Percentiles rank a stretch among this genome's conserved stretches.
phyloP scores from a whole-genome alignment of 2,797 vertebrate genomes.

The Echiichthys vipera region DNA sequence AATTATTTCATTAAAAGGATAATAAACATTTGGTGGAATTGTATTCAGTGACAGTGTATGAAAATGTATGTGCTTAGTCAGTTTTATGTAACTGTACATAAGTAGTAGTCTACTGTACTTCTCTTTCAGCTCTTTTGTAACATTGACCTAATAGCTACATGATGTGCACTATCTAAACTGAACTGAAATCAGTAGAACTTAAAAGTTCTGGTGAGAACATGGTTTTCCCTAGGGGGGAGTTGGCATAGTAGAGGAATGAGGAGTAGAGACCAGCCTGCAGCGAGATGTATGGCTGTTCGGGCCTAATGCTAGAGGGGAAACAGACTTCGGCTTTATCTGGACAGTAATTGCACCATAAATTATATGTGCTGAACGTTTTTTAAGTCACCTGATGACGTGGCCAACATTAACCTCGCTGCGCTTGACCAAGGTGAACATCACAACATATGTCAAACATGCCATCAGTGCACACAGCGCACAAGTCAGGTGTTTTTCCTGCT shows the following conservation, averaged over 20 bases:
- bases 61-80: not conserved
- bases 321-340: conserved; percentile 69
- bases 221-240: conserved; percentile 21
- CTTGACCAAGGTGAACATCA: conserved; percentile 79
- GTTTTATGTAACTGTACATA: not conserved
- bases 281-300: conserved; percentile 57
- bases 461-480: conserved; percentile 26
- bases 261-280: conserved; percentile 21
- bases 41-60: not conserved
- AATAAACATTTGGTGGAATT: not conserved
- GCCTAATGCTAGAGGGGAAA: conserved; percentile 54
- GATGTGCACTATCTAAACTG: conserved; percentile 15
- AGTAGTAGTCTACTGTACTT: not conserved
- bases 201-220: conserved; percentile 23
- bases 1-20: not conserved
- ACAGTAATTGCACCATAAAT: conserved; percentile 83
- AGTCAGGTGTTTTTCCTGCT: conserved; percentile 10
- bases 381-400: conserved; percentile 76
- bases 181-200: conserved; percentile 32
- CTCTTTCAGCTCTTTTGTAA: conserved; percentile 4
- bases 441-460: conserved; percentile 65
- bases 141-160: conserved; percentile 15
- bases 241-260: conserved; percentile 25
- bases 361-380: conserved; percentile 77
- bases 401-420: conserved; percentile 76